These are phyloP conservation scores for Mythimna lalbum DNA, from an alignment of 2,888 invertebrate species.

Conservation along the genomic window DNA sequence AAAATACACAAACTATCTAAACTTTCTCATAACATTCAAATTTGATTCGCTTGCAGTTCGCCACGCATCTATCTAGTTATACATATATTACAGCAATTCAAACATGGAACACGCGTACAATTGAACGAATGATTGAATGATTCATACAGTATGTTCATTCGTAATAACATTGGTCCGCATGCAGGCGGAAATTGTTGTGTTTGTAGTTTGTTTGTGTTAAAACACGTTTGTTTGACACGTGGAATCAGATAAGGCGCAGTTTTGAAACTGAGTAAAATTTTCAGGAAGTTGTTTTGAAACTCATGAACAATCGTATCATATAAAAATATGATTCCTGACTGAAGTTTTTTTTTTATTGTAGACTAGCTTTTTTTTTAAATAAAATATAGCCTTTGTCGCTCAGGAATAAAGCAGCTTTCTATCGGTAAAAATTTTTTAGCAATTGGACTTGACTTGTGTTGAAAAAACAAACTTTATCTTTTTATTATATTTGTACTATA, in stretches of 20 bases:
- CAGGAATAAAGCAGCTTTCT: too few relatives aligned
- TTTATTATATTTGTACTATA: too few relatives aligned
- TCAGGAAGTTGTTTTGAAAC: too few relatives aligned
- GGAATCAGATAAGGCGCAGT: neutral
- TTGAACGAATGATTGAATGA: constrained; percentile 26
- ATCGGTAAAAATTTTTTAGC: too few relatives aligned
- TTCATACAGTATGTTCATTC: constrained; percentile 18
- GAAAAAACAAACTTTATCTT: too few relatives aligned
- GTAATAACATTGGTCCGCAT: constrained; percentile 30
- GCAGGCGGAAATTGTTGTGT: neutral
- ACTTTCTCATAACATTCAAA: neutral
- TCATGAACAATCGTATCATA: too few relatives aligned
- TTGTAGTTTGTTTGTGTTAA: neutral
- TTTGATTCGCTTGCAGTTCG: constrained; percentile 1
- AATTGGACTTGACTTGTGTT: too few relatives aligned
- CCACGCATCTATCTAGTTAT: constrained; percentile 10
- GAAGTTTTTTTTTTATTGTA: too few relatives aligned
- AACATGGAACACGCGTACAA: constrained; percentile 23
- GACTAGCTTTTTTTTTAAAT: too few relatives aligned
- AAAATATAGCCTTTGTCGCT: too few relatives aligned
- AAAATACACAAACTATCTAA: neutral
- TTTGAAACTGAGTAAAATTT: too few relatives aligned
- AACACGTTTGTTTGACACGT: neutral
- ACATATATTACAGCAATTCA: constrained; percentile 34
- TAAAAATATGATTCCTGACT: too few relatives aligned